A percentile compares a stretch with the other conserved stretches of the same genome.
Evolutionary conservation across 1,140 invertebrate species (phyloP).

Genomic region (Harlomillsia oculata): DNA sequence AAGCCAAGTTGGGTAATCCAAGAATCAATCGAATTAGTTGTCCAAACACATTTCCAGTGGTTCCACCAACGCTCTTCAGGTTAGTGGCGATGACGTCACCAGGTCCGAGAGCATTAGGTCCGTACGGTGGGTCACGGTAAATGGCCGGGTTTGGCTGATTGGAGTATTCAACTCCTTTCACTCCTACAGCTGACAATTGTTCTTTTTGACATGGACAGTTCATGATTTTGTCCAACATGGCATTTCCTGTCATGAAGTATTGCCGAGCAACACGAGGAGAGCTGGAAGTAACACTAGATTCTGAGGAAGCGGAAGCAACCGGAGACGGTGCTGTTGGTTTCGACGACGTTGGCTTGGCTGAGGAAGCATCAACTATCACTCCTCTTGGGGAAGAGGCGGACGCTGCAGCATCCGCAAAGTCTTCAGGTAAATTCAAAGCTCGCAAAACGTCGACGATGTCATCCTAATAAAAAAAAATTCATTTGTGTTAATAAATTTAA

Average conservation of each 20-base stretch:
- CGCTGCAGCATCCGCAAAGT: slow-evolving; percentile 24
- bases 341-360: neutral
- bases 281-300: slow-evolving; percentile 9
- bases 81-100: slow-evolving; percentile 36
- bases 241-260: slow-evolving; percentile 35
- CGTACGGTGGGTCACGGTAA: slow-evolving; percentile 35
- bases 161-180: slow-evolving; percentile 34
- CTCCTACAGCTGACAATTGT: slow-evolving; percentile 32
- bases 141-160: slow-evolving; percentile 35
- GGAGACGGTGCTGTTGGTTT: slow-evolving; percentile 26
- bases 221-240: slow-evolving; percentile 37
- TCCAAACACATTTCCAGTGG: slow-evolving; percentile 36
- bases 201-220: slow-evolving; percentile 36
- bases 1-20: slow-evolving; percentile 33
- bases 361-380: neutral
- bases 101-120: slow-evolving; percentile 35
- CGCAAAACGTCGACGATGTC: slow-evolving; percentile 32
- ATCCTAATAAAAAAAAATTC: slow-evolving; percentile 14
- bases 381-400: slow-evolving; percentile 8
- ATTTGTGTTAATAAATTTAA: too few relatives aligned
- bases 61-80: slow-evolving; percentile 35
- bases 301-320: slow-evolving; percentile 19
- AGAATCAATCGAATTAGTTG: slow-evolving; percentile 34
- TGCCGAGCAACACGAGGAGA: slow-evolving; percentile 33
- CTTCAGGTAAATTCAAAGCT: slow-evolving; percentile 32